Conservation (phyloP, 2,113 vertebrate species). For the Alligator sinensis region DNA sequence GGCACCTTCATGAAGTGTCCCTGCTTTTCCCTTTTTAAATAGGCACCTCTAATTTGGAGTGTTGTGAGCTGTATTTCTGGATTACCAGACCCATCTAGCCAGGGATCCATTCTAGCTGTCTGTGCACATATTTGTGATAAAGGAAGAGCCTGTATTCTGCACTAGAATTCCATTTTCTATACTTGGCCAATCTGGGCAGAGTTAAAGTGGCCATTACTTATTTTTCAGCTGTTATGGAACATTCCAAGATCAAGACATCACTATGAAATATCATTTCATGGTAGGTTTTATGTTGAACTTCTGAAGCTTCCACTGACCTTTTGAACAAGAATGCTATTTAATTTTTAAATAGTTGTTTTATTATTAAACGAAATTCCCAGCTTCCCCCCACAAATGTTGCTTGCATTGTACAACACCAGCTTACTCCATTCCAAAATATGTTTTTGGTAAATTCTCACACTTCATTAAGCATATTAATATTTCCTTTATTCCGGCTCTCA, state of each 20-base stretch:
- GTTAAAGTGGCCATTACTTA: not conserved
- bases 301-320: not conserved
- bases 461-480: conserved; percentile 25
- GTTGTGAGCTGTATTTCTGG: not conserved
- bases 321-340: conserved; percentile 9
- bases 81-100: not conserved
- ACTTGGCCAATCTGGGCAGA: not conserved
- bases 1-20: not conserved
- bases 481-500: not conserved
- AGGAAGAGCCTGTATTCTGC: not conserved
- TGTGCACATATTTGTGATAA: not conserved
- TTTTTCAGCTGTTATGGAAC: not conserved
- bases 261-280: not conserved
- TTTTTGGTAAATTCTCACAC: not conserved
- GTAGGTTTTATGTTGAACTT: not conserved
- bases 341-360: conserved; percentile 30
- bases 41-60: not conserved
- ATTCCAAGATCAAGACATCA: not conserved
- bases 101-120: not conserved
- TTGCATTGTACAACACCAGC: not conserved
- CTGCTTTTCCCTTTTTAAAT: conserved; percentile 37
- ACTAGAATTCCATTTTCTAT: not conserved
- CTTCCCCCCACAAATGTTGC: not conserved
- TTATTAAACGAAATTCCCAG: conserved; percentile 30
- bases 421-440: not conserved